A percentile compares a stretch with the other conserved stretches of the same genome.
Conservation (phyloP, 1,140 invertebrate species). For the Drosophila biarmipes region DNA sequence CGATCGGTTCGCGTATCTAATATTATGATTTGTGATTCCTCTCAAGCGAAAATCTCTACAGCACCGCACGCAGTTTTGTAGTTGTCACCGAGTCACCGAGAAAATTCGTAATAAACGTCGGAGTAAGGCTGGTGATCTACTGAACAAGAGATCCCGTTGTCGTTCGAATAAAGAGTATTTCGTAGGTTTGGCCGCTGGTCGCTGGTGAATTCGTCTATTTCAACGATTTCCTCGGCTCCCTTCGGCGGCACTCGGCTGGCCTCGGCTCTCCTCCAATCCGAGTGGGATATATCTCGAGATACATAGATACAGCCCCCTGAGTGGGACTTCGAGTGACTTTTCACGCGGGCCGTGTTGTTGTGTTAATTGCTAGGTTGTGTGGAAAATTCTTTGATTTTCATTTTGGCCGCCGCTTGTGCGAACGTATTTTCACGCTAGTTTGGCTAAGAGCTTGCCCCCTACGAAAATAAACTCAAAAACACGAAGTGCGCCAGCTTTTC, state of each 20-base stretch:
- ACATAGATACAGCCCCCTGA: constrained; percentile 11
- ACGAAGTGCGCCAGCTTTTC: constrained; percentile 38
- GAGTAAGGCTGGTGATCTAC: constrained; percentile 85
- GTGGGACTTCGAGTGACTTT: constrained; percentile 47
- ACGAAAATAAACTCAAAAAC: constrained; percentile 73
- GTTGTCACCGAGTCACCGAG: constrained; percentile 85
- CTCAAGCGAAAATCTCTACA: constrained; percentile 75
- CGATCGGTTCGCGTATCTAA: constrained; percentile 57
- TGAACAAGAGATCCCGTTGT: constrained; percentile 85
- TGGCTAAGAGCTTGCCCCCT: constrained; percentile 38
- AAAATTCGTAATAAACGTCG: constrained; percentile 85
- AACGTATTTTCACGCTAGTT: constrained; percentile 74
- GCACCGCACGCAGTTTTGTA: constrained; percentile 80
- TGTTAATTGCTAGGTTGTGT: constrained; percentile 82
- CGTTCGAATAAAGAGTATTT: constrained; percentile 85
- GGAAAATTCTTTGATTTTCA: constrained; percentile 78
- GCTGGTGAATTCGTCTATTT: constrained; percentile 74
- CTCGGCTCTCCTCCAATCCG: constrained; percentile 19
- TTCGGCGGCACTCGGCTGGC: constrained; percentile 39
- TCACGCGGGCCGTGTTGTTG: constrained; percentile 34
- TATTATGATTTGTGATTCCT: constrained; percentile 32
- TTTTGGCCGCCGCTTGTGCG: constrained; percentile 44
- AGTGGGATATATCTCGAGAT: constrained; percentile 51
- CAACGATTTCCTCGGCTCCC: constrained; percentile 57
- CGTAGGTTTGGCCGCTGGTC: constrained; percentile 71